A percentile compares a stretch with the other conserved stretches of the same genome.
Evolutionary conservation across 2,113 vertebrate species (phyloP).

Genomic region (Lophius piscatorius): DNA sequence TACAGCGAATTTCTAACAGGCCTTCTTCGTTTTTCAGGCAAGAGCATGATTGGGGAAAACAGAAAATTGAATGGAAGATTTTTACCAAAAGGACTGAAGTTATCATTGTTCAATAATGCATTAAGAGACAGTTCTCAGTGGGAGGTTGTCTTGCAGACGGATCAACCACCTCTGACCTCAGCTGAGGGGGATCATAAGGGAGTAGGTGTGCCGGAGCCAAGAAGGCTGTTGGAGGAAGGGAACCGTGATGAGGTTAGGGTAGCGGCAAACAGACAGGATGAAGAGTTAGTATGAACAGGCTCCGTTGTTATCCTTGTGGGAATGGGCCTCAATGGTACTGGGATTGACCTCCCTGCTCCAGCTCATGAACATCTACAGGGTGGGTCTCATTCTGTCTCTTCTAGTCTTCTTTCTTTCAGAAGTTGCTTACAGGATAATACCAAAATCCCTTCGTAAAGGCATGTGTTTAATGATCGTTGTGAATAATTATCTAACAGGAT

Average conservation of each 20-base stretch:
- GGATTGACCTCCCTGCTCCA: slow-evolving; percentile 44
- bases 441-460: background rate
- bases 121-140: slow-evolving; percentile 53
- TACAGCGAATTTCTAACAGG: slow-evolving; percentile 52
- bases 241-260: slow-evolving; percentile 31
- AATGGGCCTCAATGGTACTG: slow-evolving; percentile 54
- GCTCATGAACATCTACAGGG: slow-evolving; percentile 27
- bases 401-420: background rate
- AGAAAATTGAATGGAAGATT: no score
- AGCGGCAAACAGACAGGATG: slow-evolving; percentile 55
- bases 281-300: slow-evolving; percentile 57
- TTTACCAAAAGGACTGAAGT: no score
- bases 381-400: slow-evolving; percentile 35
- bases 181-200: slow-evolving; percentile 10
- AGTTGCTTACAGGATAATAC: slow-evolving; percentile 17
- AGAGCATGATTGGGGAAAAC: slow-evolving; percentile 50
- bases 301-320: slow-evolving; percentile 58
- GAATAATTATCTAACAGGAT: slow-evolving; percentile 18
- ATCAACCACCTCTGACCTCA: slow-evolving; percentile 13
- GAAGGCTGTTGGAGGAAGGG: slow-evolving; percentile 32
- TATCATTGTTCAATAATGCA: no score
- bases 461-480: slow-evolving; percentile 6
- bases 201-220: slow-evolving; percentile 12
- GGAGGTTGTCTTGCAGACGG: slow-evolving; percentile 20
- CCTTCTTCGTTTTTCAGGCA: slow-evolving; percentile 51